Base-by-base conservation (phyloP, 2,113 vertebrate species). In the Paedocypris sp. region DNA sequence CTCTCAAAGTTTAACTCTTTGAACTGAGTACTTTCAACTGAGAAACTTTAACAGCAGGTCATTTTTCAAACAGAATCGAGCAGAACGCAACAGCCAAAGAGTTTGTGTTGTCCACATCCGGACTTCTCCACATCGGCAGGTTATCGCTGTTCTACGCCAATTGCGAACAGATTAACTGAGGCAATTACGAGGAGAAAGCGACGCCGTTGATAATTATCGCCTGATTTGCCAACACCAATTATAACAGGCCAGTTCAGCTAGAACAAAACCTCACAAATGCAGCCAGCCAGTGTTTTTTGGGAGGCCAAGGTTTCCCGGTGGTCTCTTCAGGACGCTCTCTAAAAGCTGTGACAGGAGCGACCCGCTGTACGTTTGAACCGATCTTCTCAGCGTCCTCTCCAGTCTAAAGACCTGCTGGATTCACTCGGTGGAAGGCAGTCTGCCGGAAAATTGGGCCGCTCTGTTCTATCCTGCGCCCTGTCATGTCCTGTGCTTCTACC, bases 101-200 rank as follows among this genome's bases (percentile, higher is more conserved):
- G 36, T 43, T 59, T 66, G 50, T 66, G 10, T 60, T 77, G 71
- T 68, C 62, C 58, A 72, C 73, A 67, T 71, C 73, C 69, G 62
- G 77, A 77, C 76, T 79, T 83, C 80, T 82, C 75, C 79, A 76
- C 75, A 76, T 76, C 72, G 79, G 73, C 76, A 79, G 79, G 81
- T 80, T 82, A 78, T 82, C 81, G 79, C 79, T 81, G 77, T 82
- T 81, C 77, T 23, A 47, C 62, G 76, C 77, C 72, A 81, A 84
- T 85, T 84, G 78, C 80, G 83, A 82, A 82, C 84, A 83, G 82
- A 86, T 86, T 83, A 84, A 85, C 83, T 80, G 80, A 84, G 76
- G 81, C 81, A 85, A 86, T 85, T 84, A 86, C 84, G 83, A 72
- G 79, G 73, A 75, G 78, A 83, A 81, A 84, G 80, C 83, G 79